Evolutionary conservation across 2,888 invertebrate species (phyloP).

Genomic region (Zelleria hepariella): DNA sequence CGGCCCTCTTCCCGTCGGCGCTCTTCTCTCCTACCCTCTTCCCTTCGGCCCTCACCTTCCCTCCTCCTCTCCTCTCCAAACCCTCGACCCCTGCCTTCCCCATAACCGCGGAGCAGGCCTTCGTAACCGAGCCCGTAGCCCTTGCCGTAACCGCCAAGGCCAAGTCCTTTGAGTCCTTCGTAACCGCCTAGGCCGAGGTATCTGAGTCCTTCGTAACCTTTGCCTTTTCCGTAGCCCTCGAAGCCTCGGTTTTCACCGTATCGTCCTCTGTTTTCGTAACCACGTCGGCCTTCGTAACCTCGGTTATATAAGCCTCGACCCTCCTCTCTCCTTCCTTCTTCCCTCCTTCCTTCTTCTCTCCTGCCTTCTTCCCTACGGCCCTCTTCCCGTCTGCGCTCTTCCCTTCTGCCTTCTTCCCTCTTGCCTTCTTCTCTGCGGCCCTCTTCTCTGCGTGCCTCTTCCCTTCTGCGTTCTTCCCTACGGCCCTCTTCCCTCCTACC

Average conservation of each 20-base stretch:
- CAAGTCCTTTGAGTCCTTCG: not conserved
- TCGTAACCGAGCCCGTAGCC: not conserved
- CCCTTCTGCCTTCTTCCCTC: not conserved
- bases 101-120: not conserved
- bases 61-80: not conserved
- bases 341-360: too few relatives aligned
- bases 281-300: not conserved
- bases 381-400: not conserved
- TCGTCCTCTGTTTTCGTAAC: not conserved
- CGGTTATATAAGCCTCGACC: too few relatives aligned
- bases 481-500: not conserved
- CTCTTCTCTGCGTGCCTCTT: too few relatives aligned
- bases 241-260: not conserved
- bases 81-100: not conserved
- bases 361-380: not conserved
- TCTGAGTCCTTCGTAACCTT: not conserved
- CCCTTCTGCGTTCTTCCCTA: not conserved
- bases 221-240: not conserved
- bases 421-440: too few relatives aligned
- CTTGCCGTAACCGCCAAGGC: not conserved
- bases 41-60: too few relatives aligned
- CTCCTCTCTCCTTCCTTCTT: too few relatives aligned
- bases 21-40: not conserved
- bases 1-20: too few relatives aligned
- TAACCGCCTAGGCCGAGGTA: not conserved